Evolutionary conservation across 2,113 vertebrate genomes (phyloP).

Genomic region (Antennarius striatus): DNA sequence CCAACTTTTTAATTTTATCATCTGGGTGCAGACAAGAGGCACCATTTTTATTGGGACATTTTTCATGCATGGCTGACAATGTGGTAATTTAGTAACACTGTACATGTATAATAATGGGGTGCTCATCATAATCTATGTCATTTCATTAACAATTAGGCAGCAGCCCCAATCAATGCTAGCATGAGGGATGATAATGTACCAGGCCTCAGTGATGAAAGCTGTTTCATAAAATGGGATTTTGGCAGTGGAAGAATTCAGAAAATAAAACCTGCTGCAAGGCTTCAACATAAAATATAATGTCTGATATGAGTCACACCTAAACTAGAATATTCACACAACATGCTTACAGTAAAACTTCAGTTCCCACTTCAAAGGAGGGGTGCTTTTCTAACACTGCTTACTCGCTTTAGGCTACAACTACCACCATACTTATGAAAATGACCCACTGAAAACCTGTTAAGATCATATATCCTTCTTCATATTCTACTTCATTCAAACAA

Average conservation of each 20-base stretch:
- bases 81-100: slow-evolving; percentile 38
- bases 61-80: slow-evolving; percentile 38
- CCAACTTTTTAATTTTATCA: slow-evolving; percentile 9
- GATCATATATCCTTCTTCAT: too few species aligned
- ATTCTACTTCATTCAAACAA: background rate
- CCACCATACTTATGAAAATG: too few species aligned
- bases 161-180: slow-evolving; percentile 30
- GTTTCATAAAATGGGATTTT: slow-evolving; percentile 21
- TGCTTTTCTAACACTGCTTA: too few species aligned
- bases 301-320: background rate
- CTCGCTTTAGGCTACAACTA: too few species aligned
- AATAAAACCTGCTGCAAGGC: background rate
- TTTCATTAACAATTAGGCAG: slow-evolving; percentile 54
- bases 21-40: slow-evolving; percentile 15
- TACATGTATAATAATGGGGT: slow-evolving; percentile 30
- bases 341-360: too few species aligned
- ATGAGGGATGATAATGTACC: slow-evolving; percentile 23
- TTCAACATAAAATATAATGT: background rate
- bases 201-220: background rate
- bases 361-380: too few species aligned
- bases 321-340: background rate
- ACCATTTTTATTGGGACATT: slow-evolving; percentile 27
- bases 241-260: slow-evolving; percentile 4
- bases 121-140: slow-evolving; percentile 35
- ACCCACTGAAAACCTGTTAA: too few species aligned